These are phyloP conservation scores for Hippopotamus amphibius DNA, from an alignment of 2,113 vertebrate genomes.

Conservation along the genomic window DNA sequence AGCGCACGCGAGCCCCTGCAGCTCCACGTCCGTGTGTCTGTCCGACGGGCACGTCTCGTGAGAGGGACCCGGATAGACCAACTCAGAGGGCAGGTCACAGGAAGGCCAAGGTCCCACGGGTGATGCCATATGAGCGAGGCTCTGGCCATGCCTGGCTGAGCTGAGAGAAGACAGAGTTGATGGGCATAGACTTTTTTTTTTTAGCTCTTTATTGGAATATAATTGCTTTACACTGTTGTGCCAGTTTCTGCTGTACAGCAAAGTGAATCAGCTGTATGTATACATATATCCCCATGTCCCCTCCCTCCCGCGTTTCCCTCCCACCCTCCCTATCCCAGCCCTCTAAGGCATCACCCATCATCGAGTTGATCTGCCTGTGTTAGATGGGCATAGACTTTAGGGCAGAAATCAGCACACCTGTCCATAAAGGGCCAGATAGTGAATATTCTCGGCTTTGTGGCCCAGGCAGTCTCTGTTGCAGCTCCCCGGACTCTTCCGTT, in stretches of 20 bases:
- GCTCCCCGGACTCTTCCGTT: fast-evolving
- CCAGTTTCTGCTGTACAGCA: too few species aligned
- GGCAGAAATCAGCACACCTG: not conserved
- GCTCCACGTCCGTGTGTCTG: fast-evolving
- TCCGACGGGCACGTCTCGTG: too few species aligned
- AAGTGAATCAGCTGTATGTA: too few species aligned
- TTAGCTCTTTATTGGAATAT: too few species aligned
- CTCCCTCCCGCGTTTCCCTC: too few species aligned
- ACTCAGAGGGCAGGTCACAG: not conserved
- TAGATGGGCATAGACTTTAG: fast-evolving
- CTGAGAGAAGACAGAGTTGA: fast-evolving
- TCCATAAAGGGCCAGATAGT: not conserved
- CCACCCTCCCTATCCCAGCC: too few species aligned
- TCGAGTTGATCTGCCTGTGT: too few species aligned
- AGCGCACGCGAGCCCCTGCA: fast-evolving
- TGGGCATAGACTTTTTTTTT: fast-evolving
- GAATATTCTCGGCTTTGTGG: not conserved
- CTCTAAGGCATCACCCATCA: too few species aligned
- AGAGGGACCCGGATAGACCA: not conserved
- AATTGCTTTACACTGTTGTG: too few species aligned
- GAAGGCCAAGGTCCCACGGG: not conserved
- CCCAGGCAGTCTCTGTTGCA: not conserved
- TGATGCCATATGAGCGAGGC: fast-evolving
- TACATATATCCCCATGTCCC: too few species aligned
- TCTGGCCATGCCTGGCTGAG: fast-evolving